phyloP scores from a whole-genome alignment of 53 echinoderm and acorn worm genomes.

The Pentamera pediparva region DNA sequence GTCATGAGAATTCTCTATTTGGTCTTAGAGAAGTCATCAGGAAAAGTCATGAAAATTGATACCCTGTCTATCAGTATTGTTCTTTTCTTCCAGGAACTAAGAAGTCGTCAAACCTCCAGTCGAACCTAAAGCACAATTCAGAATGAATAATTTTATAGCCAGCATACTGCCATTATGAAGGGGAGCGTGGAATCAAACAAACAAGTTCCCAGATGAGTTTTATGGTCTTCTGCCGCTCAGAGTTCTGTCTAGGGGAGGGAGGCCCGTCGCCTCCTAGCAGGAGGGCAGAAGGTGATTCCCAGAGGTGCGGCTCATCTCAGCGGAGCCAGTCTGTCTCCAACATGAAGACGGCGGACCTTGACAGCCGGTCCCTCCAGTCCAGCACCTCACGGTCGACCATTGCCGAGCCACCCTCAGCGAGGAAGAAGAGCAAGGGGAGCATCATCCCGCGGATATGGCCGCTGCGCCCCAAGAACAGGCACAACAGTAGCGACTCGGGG shows the following conservation, averaged over 20 bases:
- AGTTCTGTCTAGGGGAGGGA: constrained; percentile 22
- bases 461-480: constrained; percentile 59
- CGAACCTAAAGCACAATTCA: no score
- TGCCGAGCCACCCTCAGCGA: constrained; percentile 58
- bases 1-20: no score
- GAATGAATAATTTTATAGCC: no score
- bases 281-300: constrained; percentile 3
- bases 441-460: constrained; percentile 74
- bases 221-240: constrained; percentile 22
- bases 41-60: no score
- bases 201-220: neutral
- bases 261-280: constrained; percentile 6
- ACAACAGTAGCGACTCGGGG: constrained; percentile 58
- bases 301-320: constrained; percentile 6
- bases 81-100: no score
- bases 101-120: no score
- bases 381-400: constrained; percentile 77
- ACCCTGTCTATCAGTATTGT: no score
- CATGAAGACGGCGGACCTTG: constrained; percentile 76
- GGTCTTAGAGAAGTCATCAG: no score
- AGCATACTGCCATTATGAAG: no score
- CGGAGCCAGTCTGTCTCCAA: constrained; percentile 36
- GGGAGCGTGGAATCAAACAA: neutral
- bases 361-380: constrained; percentile 83
- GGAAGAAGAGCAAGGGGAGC: constrained; percentile 74